phyloP scores from a whole-genome alignment of 2,888 invertebrate species.

The Girardia tigrina region DNA sequence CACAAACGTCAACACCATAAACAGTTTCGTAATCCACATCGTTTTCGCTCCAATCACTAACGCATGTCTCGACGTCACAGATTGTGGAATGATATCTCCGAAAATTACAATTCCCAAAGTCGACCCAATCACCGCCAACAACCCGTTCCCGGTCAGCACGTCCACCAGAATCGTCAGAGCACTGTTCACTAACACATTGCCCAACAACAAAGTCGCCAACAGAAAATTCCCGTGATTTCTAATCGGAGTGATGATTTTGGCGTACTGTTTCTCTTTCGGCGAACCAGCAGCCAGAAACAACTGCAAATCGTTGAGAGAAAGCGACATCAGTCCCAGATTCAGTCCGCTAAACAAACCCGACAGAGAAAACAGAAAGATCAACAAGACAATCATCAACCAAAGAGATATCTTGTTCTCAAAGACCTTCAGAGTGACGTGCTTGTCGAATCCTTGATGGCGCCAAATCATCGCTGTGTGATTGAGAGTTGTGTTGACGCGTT shows the following conservation, averaged over 20 bases:
- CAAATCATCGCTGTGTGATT: background rate
- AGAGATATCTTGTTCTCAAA: slow-evolving; percentile 41
- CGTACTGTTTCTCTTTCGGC: slow-evolving; percentile 38
- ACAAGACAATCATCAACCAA: slow-evolving; percentile 43
- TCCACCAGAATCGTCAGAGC: slow-evolving; percentile 37
- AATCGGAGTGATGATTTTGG: slow-evolving; percentile 39
- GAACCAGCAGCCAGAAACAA: slow-evolving; percentile 39
- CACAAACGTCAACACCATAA: slow-evolving; percentile 38
- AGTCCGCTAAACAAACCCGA: slow-evolving; percentile 53
- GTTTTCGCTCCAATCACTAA: slow-evolving; percentile 38
- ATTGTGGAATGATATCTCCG: slow-evolving; percentile 39
- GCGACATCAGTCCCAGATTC: slow-evolving; percentile 39
- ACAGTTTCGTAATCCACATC: slow-evolving; percentile 37
- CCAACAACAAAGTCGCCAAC: slow-evolving; percentile 39
- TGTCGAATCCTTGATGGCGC: background rate
- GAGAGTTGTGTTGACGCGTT: background rate
- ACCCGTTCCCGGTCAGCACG: slow-evolving; percentile 36
- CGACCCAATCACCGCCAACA: slow-evolving; percentile 37
- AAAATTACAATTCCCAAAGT: slow-evolving; percentile 38
- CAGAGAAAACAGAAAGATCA: slow-evolving; percentile 60
- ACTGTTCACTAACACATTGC: slow-evolving; percentile 39
- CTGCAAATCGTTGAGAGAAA: slow-evolving; percentile 38
- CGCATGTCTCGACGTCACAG: slow-evolving; percentile 38
- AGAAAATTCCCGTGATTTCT: slow-evolving; percentile 39
- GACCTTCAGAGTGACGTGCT: background rate